Evolutionary conservation across 2,888 invertebrate species (phyloP), one percentile per base, ranked within the genome.

Genomic region (Zaprionus obscuricornis): DNA sequence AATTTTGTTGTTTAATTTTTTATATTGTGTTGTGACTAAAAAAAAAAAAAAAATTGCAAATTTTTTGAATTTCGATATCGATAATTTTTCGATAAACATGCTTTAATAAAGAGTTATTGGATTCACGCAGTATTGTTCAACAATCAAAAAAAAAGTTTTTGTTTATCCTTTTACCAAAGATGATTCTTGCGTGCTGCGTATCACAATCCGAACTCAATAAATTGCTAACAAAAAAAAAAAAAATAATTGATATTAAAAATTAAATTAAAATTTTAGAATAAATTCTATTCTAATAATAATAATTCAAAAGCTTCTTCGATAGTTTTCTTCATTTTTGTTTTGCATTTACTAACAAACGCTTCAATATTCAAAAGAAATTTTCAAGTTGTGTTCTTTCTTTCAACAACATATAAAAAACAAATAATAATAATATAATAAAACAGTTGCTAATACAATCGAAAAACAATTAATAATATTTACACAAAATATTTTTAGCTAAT

Each of bases 401-500:
- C 70, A 51, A 42, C 54, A 47, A 50, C 42, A 59, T 65, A 83
- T 55, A 52, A 71, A 71, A 47, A 57, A 67, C 56, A 63, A 55
- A 52, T 74, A 58, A 74, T n/a, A n/a, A n/a, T n/a, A n/a, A n/a
- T 67, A 43, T 81, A 73, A 76, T 71, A 63, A 74, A 50, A 47
- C 66, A 73, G n/a, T 40, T 55, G 74, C 70, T 55, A 42, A 58
- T 51, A 50, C 42, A 59, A 69, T 76, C 58, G 56, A 71, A 71
- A 47, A 57, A 67, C 56, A 63, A 55, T 55, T 74, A 58, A 74
- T n/a, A n/a, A n/a, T n/a, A n/a, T n/a, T 67, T 46, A 84, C 77
- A 76, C 75, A 63, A 74, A 50, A 47, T 67, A 73, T 52, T n/a
- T n/a, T 81, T 78, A 78, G 79, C 82, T 77, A 78, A 84, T 81